Evolutionary conservation across 2,797 vertebrate genomes (phyloP), one percentile per base, ranked within the genome.

Genomic region (Hemitrygon akajei): DNA sequence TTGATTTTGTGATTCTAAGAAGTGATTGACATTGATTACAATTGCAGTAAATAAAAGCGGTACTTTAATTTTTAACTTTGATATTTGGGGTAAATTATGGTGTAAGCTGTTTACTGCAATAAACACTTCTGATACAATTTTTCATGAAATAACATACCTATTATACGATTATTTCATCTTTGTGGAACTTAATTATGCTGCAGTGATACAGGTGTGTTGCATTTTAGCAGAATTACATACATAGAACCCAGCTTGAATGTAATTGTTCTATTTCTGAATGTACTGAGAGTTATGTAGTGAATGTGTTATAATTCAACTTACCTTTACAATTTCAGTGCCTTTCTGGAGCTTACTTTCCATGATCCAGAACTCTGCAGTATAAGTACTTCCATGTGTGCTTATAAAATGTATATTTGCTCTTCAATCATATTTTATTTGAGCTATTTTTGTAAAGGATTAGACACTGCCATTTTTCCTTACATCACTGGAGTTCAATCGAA

Each of bases 361-460:
- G 60, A 22, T 69, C 86, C 18, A 89, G 60, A 34, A 89, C 27
- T 30, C 20, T 60, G 56, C 27, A 12, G 12, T 86, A 86, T 60
- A 60, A 86, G 14, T 47, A 84, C 25, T 86, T 89, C 34, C 60
- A 89, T 89, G 86, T 69, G 3, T 63, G 34, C 7, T 37, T 89
- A 34, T 34, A 18, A 89, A n/a, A 89, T 69, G 7, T 37, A 37
- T 66, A n/a, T 89, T 37, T 6, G 34, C 37, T 89, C 63, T 69
- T 89, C n/a, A 69, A 16, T 89, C 27, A 89, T 89, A 69, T 69
- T 20, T 89, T 87, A 63, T 66, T 86, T 82, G 20, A 22, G 18
- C 47, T 69, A 89, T 37, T 89, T 89, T 89, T 89, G 63, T 34
- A 37, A 89, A 69, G 37, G 60, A 66, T 69, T 89, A 69, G 63